These are phyloP conservation scores for Festucalex cinctus DNA, from an alignment of 2,113 vertebrate species.

Conservation along the genomic window DNA sequence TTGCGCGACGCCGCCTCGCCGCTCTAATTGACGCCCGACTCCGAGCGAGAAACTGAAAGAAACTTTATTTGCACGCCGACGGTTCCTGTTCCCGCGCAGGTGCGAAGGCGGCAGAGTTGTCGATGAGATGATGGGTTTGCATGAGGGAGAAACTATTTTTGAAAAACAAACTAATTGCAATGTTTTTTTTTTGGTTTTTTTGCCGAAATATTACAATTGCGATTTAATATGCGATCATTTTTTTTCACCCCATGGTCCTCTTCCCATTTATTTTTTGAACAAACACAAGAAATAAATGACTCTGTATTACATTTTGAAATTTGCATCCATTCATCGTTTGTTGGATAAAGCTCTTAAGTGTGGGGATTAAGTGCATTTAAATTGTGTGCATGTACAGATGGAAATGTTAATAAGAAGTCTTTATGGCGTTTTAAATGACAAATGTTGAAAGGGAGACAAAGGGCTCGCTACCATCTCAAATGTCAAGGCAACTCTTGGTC, in stretches of 20 bases:
- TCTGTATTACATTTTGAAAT: too few species aligned
- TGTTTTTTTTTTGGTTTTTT: too few species aligned
- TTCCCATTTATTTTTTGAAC: too few species aligned
- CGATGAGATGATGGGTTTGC: too few species aligned
- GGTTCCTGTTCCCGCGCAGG: not conserved
- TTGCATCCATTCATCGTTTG: too few species aligned
- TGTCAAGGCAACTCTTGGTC: slow-evolving; percentile 28
- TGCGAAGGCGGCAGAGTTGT: not conserved
- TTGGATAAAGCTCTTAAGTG: too few species aligned
- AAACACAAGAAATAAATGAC: too few species aligned
- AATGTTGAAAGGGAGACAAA: slow-evolving; percentile 25
- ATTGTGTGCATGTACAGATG: slow-evolving; percentile 18
- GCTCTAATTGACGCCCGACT: not conserved
- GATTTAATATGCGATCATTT: too few species aligned
- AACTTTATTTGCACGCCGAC: not conserved
- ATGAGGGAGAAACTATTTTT: too few species aligned
- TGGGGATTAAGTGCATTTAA: slow-evolving; percentile 16
- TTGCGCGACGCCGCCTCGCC: not conserved
- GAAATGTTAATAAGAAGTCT: slow-evolving; percentile 14
- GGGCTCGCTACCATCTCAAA: slow-evolving; percentile 21
- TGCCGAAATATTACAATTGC: too few species aligned
- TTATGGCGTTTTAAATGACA: slow-evolving; percentile 21
- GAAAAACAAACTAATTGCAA: too few species aligned
- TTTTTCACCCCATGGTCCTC: too few species aligned
- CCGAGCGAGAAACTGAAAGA: not conserved